Base-by-base conservation (phyloP, 2,113 vertebrate species). In the Salvelinus namaycush region DNA sequence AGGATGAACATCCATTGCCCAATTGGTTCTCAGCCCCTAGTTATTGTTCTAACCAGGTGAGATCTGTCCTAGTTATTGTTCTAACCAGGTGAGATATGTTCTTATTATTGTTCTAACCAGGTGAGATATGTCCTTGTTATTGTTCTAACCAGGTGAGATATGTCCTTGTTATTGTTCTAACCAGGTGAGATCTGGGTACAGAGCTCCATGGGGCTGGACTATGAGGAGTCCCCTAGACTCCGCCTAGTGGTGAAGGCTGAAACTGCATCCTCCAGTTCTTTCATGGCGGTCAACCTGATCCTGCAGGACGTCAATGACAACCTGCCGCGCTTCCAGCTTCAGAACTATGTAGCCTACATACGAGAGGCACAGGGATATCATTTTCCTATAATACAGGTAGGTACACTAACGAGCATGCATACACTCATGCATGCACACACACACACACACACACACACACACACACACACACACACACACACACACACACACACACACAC, bases 271-370 rank as follows among this genome's bases (percentile, higher is more conserved):
- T 95, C 95, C 84, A 96, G 93, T 3, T 90, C 95, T 22, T 99
- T 96, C 80, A 97, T 94, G 77, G 94, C 96, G 3, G 83, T 99
- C 73, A 97, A 95, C 75, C 86, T 99, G 22, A 96, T 94, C 71
- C 94, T 99, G 72, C 97, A 97, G 86, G 98, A 99, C 18, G 91
- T 97, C 87, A 99, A 99, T 0, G 98, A 99, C 89, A 99, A 99
- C 74, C 88, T 94, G 18, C 98, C 98, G 0, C 95, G 95, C 83
- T 99, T 99, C 90, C 95, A 98, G 88, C 93, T 94, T 74, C 96
- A 97, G 83, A 96, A 97, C 81, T 99, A 99, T 0, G 95, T 97
- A 70, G 95, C 96, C 0, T 98, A 96, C 86, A 93, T 99, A 86
- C 93, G 94, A 81, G 98, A 99, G 88, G 95, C 97, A 0, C 95